A percentile compares a stretch with the other conserved stretches of the same genome.
Conservation (phyloP, 64 coral and sea anemone genomes). For the Porites australiensis region DNA sequence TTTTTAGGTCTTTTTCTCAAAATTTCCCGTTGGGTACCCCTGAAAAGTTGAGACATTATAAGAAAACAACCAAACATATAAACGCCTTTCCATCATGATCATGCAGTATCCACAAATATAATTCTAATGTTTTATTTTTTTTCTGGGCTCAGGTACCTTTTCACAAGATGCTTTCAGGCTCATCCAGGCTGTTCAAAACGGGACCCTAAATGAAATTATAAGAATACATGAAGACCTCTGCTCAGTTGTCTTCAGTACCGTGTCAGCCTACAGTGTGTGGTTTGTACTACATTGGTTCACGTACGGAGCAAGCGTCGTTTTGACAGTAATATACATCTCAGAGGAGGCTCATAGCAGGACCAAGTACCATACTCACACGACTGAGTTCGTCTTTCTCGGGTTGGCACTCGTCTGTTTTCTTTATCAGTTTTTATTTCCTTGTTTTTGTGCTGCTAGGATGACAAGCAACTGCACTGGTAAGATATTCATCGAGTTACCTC, state of each 20-base stretch:
- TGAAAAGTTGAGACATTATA: too few relatives aligned
- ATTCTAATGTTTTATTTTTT: too few relatives aligned
- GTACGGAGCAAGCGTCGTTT: conserved; percentile 5
- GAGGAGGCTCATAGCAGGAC: not conserved
- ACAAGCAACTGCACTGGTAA: conserved; percentile 24
- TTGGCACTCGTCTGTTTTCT: not conserved
- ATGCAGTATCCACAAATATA: too few relatives aligned
- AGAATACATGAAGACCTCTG: conserved; percentile 11
- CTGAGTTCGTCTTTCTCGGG: not conserved
- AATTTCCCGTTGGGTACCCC: too few relatives aligned
- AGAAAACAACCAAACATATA: too few relatives aligned
- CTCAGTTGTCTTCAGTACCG: conserved; percentile 26
- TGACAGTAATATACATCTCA: conserved; percentile 13
- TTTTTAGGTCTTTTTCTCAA: too few relatives aligned
- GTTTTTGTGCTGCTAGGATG: conserved; percentile 22
- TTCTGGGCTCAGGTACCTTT: not conserved
- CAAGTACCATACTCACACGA: not conserved
- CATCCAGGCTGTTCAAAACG: not conserved
- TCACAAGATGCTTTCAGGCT: not conserved
- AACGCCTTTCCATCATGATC: too few relatives aligned
- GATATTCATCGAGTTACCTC: not conserved
- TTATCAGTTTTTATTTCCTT: conserved; percentile 33
- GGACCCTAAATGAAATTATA: conserved; percentile 22
- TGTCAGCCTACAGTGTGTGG: conserved; percentile 35
- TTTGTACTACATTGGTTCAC: conserved; percentile 23